Conservation (phyloP, 2,797 vertebrate species). For the Capromys pilorides region DNA sequence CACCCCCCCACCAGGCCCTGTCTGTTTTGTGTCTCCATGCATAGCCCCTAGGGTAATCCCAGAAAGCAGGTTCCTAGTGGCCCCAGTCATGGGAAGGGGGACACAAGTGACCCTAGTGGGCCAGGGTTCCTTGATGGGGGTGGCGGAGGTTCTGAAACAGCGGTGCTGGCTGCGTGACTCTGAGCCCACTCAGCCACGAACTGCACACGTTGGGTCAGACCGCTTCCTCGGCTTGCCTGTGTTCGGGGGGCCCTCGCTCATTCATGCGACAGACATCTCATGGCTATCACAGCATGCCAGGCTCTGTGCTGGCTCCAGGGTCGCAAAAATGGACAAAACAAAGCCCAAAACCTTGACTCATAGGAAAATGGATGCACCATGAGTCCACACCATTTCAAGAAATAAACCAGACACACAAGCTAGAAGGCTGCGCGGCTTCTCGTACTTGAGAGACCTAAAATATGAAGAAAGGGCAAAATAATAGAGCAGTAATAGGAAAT, state of each 20-base stretch:
- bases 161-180: neutral
- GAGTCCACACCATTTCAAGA: neutral
- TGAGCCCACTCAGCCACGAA: neutral
- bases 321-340: neutral
- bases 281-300: rapidly evolving
- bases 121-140: neutral
- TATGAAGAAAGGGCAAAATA: neutral
- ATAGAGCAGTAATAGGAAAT: neutral
- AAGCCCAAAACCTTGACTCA: neutral
- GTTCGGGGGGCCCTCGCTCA: neutral
- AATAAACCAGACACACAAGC: neutral
- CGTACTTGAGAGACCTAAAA: neutral
- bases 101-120: rapidly evolving
- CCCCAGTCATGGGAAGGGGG: rapidly evolving
- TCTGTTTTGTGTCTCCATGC: no score
- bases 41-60: neutral
- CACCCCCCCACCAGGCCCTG: neutral
- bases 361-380: neutral
- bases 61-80: rapidly evolving
- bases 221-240: neutral
- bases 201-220: neutral
- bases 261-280: neutral
- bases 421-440: neutral
- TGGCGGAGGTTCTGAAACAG: neutral
- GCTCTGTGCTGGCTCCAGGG: neutral